These are phyloP conservation scores for Ctenopoma kingsleyae DNA, from an alignment of 2,797 vertebrate species.

Conservation along the genomic window DNA sequence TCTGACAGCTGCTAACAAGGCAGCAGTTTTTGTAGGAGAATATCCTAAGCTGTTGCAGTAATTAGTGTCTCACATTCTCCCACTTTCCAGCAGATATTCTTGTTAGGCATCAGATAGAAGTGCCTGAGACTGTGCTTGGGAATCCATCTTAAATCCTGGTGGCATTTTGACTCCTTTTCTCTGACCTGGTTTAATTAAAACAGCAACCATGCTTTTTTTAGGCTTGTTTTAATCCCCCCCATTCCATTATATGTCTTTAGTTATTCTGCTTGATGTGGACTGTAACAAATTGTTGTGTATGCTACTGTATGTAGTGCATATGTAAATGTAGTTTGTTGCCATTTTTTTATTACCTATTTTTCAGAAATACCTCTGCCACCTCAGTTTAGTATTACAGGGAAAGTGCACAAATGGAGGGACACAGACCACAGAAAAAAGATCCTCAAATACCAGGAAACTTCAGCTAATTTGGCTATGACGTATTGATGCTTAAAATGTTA, in stretches of 20 bases:
- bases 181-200: slow-evolving; percentile 44
- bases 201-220: background rate
- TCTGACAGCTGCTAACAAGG: slow-evolving; percentile 24
- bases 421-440: background rate
- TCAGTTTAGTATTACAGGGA: too few species aligned
- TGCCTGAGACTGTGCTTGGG: slow-evolving; percentile 8
- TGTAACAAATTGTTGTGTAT: too few species aligned
- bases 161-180: slow-evolving; percentile 31
- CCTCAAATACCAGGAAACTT: background rate
- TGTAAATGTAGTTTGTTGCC: too few species aligned
- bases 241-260: too few species aligned
- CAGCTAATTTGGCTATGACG: background rate
- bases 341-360: too few species aligned
- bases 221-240: too few species aligned
- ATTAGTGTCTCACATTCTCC: slow-evolving; percentile 25
- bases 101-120: slow-evolving; percentile 20
- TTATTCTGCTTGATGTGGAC: too few species aligned
- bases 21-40: slow-evolving; percentile 14
- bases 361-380: too few species aligned
- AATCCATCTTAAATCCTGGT: slow-evolving; percentile 33
- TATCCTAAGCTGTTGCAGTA: slow-evolving; percentile 30
- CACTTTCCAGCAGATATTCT: slow-evolving; percentile 25
- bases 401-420: too few species aligned
- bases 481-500: background rate
- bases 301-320: too few species aligned